Evolutionary conservation across 2,797 vertebrate genomes (phyloP), one percentile per base, ranked within the genome.

Genomic region (Spea hammondii): DNA sequence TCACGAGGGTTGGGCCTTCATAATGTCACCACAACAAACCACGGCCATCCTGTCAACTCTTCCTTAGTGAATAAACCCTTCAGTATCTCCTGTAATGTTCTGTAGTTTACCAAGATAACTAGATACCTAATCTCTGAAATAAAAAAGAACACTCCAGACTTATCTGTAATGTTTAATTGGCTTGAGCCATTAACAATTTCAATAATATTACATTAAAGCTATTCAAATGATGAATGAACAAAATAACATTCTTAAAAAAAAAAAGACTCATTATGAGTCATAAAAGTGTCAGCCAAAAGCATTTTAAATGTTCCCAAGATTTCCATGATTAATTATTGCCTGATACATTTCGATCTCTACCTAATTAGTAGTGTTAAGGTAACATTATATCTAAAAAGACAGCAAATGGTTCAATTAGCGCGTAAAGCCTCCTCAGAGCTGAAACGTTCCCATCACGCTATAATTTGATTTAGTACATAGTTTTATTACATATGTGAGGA

Each of bases 281-380:
- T 44, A 53, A 17, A 70, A 65, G 72, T 74, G 78, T 79, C 78
- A 32, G 78, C 78, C 72, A 79, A 79, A 74, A 70, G 66, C 45
- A 49, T 53, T 74, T 74, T 64, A 75, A 75, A 70, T 65, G 17
- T 72, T 65, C 65, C 72, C 78, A 69, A 71, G 65, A 69, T 68
- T 53, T 62, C 11, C 53, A 13, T 13, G 44, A 65, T 74, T 73
- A 79, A 79, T 74, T 74, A 79, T 64, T 49, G 66, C 17, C 32
- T 66, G 53, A 67, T 69, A 62, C 55, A 55, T 65, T 68, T 13
- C 65, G 48, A 57, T 48, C 55, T 49, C 66, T 46, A 54, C 49
- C 53, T 79, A 79, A 79, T 79, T 79, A 69, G 50, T 9, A 12
- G 65, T 62, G 77, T 53, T 79, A 79, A 68, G 6, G 65, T 68